Evolutionary conservation across 1,140 invertebrate species (phyloP).

Genomic region (Periplaneta americana): DNA sequence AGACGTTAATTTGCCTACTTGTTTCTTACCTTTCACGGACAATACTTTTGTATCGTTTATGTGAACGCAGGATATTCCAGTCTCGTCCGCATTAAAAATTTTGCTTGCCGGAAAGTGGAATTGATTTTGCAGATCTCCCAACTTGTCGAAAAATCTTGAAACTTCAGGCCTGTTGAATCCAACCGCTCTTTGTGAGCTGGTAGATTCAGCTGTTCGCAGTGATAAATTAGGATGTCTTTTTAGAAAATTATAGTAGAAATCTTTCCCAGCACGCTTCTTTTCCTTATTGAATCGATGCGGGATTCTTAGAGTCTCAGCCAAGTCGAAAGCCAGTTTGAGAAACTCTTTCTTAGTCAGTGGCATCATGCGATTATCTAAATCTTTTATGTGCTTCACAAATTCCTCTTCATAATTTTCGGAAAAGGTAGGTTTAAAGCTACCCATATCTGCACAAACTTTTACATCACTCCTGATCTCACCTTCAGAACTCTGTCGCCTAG

Average conservation of each 20-base stretch:
- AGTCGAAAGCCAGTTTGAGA: conserved; percentile 8
- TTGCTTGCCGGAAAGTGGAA: not conserved
- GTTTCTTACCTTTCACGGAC: conserved; percentile 31
- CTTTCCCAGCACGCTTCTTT: conserved; percentile 15
- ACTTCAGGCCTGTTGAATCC: conserved; percentile 34
- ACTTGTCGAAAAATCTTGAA: conserved; percentile 27
- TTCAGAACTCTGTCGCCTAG: too few relatives aligned
- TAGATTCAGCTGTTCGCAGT: conserved; percentile 34
- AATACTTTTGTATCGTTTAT: conserved; percentile 28
- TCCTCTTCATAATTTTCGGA: too few relatives aligned
- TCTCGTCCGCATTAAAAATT: conserved; percentile 4
- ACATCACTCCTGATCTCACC: too few relatives aligned
- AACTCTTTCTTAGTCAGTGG: too few relatives aligned
- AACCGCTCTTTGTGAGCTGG: conserved; percentile 31
- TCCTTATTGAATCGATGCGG: conserved; percentile 13
- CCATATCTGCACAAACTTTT: too few relatives aligned
- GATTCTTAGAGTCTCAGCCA: conserved; percentile 10
- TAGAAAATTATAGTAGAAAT: conserved; percentile 38
- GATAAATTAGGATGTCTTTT: conserved; percentile 34
- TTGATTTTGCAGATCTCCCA: conserved; percentile 14
- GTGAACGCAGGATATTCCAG: conserved; percentile 2
- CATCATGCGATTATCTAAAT: too few relatives aligned
- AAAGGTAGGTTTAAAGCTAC: too few relatives aligned
- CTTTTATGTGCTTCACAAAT: too few relatives aligned
- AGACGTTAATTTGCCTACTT: conserved; percentile 36